Evolutionary conservation across 2,113 vertebrate species (phyloP).

Genomic region (Lynx canadensis): DNA sequence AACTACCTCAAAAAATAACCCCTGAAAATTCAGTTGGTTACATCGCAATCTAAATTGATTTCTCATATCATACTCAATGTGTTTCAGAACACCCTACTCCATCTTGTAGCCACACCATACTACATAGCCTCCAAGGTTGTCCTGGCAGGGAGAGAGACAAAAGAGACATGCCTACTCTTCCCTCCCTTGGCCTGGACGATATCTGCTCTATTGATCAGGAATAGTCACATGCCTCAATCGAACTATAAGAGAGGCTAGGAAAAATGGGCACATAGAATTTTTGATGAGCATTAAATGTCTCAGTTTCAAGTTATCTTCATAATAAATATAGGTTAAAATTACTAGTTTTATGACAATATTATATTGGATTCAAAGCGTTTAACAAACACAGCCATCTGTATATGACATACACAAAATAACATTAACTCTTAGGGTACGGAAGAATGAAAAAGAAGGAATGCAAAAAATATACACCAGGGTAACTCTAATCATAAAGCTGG

Average conservation of each 20-base stretch:
- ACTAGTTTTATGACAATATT: neutral
- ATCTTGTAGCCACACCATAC: neutral
- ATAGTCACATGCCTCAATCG: rapidly evolving
- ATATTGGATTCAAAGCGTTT: neutral
- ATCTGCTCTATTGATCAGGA: neutral
- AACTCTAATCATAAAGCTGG: neutral
- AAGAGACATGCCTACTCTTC: neutral
- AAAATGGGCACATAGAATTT: neutral
- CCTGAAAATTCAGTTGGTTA: neutral
- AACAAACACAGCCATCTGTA: neutral
- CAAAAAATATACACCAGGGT: neutral
- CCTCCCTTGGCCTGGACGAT: neutral
- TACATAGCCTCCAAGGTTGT: neutral
- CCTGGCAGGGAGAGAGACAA: neutral
- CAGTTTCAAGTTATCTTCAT: neutral
- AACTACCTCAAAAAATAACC: neutral
- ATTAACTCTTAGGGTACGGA: neutral
- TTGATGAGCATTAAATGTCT: neutral
- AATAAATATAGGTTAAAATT: neutral
- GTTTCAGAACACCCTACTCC: neutral
- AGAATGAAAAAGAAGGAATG: neutral
- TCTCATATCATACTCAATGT: neutral
- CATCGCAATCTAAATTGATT: neutral
- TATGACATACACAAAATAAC: neutral
- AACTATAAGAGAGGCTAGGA: neutral